Percentiles rank a stretch among this genome's conserved stretches.
Conservation (phyloP, 1,140 invertebrate genomes). For the Eulimnadia texana region DNA sequence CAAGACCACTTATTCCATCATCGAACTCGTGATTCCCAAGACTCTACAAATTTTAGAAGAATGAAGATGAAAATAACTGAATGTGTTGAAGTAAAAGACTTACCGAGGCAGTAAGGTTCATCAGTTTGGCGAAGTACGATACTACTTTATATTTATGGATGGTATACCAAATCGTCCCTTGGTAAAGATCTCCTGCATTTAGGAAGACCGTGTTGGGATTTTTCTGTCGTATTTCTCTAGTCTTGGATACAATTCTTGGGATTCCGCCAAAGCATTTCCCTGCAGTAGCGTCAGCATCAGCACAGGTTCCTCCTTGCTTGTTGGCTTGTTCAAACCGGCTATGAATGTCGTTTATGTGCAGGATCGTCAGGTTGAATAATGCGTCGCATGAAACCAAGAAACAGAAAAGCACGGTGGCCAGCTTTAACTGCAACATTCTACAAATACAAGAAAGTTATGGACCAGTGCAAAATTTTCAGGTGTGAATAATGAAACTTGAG, state of each 20-base stretch:
- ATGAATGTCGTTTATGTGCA: constrained; percentile 86
- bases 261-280: constrained; percentile 65
- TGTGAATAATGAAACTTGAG: too few relatives aligned
- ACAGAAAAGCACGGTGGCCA: too few relatives aligned
- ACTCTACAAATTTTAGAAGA: constrained; percentile 37
- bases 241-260: constrained; percentile 49
- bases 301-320: constrained; percentile 45
- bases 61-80: background rate
- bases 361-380: constrained; percentile 50
- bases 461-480: too few relatives aligned
- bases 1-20: constrained; percentile 51
- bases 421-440: too few relatives aligned
- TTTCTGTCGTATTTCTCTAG: constrained; percentile 38
- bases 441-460: too few relatives aligned
- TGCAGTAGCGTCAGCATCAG: constrained; percentile 25
- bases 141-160: constrained; percentile 60
- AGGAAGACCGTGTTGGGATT: constrained; percentile 51
- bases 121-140: constrained; percentile 54
- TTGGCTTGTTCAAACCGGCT: constrained; percentile 63
- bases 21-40: constrained; percentile 93
- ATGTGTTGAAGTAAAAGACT: constrained; percentile 27
- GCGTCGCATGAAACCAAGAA: too few relatives aligned
- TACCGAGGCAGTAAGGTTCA: constrained; percentile 70
- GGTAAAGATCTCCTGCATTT: constrained; percentile 80
- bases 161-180: constrained; percentile 69